These are phyloP conservation scores for Zele albiditarsus DNA, from an alignment of 2,888 invertebrate species.

Conservation along the genomic window DNA sequence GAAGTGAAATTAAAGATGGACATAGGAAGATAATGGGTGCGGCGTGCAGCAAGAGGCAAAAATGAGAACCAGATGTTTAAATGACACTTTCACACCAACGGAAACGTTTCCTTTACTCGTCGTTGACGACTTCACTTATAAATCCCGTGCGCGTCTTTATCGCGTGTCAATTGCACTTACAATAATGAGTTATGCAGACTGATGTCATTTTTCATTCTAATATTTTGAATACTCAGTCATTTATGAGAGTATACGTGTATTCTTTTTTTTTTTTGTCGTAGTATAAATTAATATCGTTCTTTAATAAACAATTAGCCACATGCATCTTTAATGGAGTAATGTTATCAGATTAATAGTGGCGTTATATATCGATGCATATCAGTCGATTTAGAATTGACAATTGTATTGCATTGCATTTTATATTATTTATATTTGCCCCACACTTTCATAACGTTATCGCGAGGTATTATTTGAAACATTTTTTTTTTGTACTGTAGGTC, in stretches of 20 bases:
- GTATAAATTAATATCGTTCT: too few species aligned
- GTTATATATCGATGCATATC: too few species aligned
- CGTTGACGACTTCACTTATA: constrained; percentile 34
- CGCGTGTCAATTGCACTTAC: constrained; percentile 35
- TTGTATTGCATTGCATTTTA: too few species aligned
- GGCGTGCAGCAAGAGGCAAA: constrained; percentile 9
- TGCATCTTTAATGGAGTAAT: too few species aligned
- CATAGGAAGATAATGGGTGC: neutral
- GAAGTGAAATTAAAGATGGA: neutral
- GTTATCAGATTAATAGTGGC: too few species aligned
- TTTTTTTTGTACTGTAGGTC: too few species aligned
- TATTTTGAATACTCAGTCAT: neutral
- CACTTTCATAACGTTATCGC: too few species aligned
- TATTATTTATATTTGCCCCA: too few species aligned
- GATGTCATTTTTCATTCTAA: neutral
- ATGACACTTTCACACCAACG: constrained; percentile 56
- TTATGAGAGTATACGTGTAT: neutral
- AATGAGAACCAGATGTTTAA: constrained; percentile 33
- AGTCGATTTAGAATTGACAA: too few species aligned
- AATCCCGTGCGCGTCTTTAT: constrained; percentile 48
- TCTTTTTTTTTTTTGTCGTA: neutral
- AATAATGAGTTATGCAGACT: neutral
- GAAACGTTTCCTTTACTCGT: constrained; percentile 46
- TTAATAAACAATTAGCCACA: too few species aligned
- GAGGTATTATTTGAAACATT: too few species aligned